These are phyloP conservation scores for Isaurus tuberculatus DNA, from an alignment of 92 coral and sea anemone genomes.

Conservation along the genomic window DNA sequence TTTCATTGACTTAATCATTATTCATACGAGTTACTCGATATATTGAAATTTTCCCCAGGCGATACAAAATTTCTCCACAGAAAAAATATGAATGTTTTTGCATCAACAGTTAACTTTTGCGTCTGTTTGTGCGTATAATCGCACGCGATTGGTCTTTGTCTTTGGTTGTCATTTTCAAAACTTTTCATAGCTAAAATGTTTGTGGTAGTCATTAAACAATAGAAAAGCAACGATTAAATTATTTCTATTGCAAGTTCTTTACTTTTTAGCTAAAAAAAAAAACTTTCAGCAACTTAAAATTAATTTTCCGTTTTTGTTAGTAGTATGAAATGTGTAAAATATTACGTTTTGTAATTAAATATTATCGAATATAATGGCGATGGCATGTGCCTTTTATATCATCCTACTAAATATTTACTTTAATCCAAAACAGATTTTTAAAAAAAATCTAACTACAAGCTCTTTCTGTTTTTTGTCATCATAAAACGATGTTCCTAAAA, in stretches of 20 bases:
- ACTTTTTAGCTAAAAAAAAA: neutral
- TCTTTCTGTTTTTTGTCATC: neutral
- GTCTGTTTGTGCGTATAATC: neutral
- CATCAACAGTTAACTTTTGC: neutral
- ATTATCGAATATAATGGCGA: neutral
- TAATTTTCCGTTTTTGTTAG: no score
- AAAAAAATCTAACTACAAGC: constrained; percentile 26
- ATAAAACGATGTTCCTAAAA: neutral
- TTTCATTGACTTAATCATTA: neutral
- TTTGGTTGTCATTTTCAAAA: neutral
- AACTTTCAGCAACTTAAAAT: no score
- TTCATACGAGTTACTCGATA: constrained; percentile 12
- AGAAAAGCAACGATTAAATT: neutral
- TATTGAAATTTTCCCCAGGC: neutral
- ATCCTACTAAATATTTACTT: neutral
- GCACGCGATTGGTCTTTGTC: neutral
- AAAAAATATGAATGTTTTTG: neutral
- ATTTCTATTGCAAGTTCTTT: neutral
- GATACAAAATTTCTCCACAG: constrained; percentile 1
- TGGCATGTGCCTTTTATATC: neutral
- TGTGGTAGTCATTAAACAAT: neutral
- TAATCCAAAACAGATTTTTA: constrained; percentile 1
- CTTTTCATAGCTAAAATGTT: neutral
- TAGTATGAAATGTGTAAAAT: no score
- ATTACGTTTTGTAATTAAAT: neutral